phyloP scores from a whole-genome alignment of 2,113 vertebrate species.

The Pimephales promelas region DNA sequence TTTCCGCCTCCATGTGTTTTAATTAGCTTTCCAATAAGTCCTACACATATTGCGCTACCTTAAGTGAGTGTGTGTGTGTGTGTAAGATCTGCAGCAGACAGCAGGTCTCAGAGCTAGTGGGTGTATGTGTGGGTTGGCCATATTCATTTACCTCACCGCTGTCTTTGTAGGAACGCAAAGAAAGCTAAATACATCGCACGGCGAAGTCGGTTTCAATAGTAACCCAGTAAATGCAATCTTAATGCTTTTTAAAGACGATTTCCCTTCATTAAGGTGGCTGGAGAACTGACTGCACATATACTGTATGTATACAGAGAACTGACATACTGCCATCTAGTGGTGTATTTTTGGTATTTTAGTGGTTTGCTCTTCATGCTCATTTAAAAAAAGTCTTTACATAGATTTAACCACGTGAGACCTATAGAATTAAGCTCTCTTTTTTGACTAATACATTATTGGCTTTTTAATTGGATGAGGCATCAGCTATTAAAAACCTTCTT shows the following conservation, averaged over 20 bases:
- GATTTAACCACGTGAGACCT: slow-evolving; percentile 40
- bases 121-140: slow-evolving; percentile 68
- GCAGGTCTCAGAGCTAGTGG: slow-evolving; percentile 67
- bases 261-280: slow-evolving; percentile 11
- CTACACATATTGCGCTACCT: slow-evolving; percentile 13
- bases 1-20: slow-evolving; percentile 47
- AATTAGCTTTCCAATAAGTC: slow-evolving; percentile 49
- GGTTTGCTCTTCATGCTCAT: slow-evolving; percentile 6
- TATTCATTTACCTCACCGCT: slow-evolving; percentile 65
- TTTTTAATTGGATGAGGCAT: slow-evolving; percentile 44
- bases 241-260: slow-evolving; percentile 56
- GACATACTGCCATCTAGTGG: slow-evolving; percentile 77
- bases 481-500: slow-evolving; percentile 61
- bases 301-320: slow-evolving; percentile 50
- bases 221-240: slow-evolving; percentile 63
- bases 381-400: not conserved
- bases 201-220: slow-evolving; percentile 58
- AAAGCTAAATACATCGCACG: slow-evolving; percentile 52
- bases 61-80: slow-evolving; percentile 44
- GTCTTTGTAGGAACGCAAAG: slow-evolving; percentile 38
- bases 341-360: not conserved
- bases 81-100: slow-evolving; percentile 64
- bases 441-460: slow-evolving; percentile 54
- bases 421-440: slow-evolving; percentile 50
- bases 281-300: not conserved